Evolutionary conservation across 2,113 vertebrate genomes (phyloP).

Genomic region (Cynopterus brachyotis): DNA sequence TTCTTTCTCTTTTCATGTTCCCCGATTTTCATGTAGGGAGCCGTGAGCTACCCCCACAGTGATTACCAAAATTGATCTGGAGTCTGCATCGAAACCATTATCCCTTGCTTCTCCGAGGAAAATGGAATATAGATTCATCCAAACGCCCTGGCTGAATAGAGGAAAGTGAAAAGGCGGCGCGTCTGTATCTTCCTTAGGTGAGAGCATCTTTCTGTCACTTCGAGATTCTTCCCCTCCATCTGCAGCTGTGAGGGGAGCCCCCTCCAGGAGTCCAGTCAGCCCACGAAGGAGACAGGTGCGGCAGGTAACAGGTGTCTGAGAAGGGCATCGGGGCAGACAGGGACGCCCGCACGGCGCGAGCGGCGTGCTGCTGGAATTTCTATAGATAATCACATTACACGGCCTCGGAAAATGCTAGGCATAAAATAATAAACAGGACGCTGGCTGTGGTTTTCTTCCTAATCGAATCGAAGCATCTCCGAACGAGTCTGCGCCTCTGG

Average conservation of each 20-base stretch:
- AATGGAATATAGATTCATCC: constrained; percentile 19
- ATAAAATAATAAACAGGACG: constrained; percentile 71
- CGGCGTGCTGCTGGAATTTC: constrained; percentile 55
- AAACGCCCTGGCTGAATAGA: constrained; percentile 24
- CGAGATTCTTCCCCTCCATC: neutral
- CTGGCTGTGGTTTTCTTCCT: constrained; percentile 46
- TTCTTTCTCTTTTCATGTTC: neutral
- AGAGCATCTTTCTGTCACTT: neutral
- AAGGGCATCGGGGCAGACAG: constrained; percentile 68
- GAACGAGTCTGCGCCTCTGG: constrained; percentile 45
- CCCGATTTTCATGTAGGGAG: constrained; percentile 1
- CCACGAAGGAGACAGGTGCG: constrained; percentile 29
- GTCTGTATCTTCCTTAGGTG: neutral
- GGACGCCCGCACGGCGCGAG: constrained; percentile 53
- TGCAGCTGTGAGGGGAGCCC: neutral
- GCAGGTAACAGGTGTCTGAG: constrained; percentile 15
- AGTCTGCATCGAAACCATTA: neutral
- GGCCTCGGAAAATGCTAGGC: constrained; percentile 69
- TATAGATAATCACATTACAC: constrained; percentile 70
- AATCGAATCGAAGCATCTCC: constrained; percentile 62
- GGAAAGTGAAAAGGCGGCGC: neutral
- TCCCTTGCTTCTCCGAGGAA: neutral
- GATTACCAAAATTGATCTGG: constrained; percentile 13
- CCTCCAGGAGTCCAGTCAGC: neutral
- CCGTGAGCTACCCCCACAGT: neutral